Conservation (phyloP, 2,113 vertebrate genomes). For the Puffinus mauretanicus region DNA sequence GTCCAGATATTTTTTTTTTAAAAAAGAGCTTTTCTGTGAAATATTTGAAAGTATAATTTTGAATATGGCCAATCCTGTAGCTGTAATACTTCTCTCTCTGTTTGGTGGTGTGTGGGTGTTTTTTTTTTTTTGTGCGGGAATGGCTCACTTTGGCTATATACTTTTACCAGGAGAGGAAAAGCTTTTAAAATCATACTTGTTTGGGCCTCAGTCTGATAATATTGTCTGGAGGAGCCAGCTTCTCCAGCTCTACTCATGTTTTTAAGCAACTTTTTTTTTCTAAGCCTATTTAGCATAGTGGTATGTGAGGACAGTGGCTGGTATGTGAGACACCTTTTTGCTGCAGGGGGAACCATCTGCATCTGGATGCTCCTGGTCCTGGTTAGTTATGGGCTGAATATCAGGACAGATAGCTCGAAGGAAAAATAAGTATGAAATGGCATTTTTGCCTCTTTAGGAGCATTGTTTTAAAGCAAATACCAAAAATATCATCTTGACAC, state of each 20-base stretch:
- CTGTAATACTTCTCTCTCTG: not conserved
- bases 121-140: accelerated
- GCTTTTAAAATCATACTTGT: not conserved
- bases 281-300: not conserved
- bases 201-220: not conserved
- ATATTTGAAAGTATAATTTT: not conserved
- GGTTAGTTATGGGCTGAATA: not conserved
- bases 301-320: not conserved
- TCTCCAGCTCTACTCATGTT: not conserved
- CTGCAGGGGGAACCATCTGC: not conserved
- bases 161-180: not conserved
- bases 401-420: not conserved
- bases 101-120: not conserved
- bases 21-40: not conserved
- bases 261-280: not conserved
- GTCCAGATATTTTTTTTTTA: not conserved
- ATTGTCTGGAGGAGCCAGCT: not conserved
- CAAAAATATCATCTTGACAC: not conserved
- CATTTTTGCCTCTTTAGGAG: not conserved
- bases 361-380: not conserved
- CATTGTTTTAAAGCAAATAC: not conserved
- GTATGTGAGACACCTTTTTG: not conserved
- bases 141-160: not conserved
- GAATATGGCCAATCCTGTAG: not conserved
- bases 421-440: not conserved